Conservation (phyloP, 2,888 invertebrate species). For the Spialia ferax region DNA sequence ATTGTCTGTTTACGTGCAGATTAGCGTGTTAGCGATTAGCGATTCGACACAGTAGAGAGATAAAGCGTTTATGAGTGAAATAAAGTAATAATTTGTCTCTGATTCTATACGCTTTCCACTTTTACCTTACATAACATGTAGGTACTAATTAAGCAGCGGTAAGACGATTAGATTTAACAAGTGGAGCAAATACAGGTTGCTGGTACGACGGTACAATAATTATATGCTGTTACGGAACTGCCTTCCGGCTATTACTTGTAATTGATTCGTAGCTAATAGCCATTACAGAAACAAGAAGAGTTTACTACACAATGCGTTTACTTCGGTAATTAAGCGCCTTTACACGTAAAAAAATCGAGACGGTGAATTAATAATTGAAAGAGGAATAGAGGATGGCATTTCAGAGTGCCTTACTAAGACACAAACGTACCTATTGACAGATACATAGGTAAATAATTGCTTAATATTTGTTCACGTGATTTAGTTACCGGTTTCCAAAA, state of each 20-base stretch:
- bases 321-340: neutral
- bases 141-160: slow-evolving; percentile 13
- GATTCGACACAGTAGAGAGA: no score
- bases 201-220: slow-evolving; percentile 5
- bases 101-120: slow-evolving; percentile 6
- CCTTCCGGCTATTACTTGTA: slow-evolving; percentile 30
- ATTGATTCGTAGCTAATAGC: slow-evolving; percentile 17
- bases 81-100: neutral
- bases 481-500: no score
- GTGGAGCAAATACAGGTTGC: slow-evolving; percentile 15
- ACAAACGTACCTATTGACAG: no score
- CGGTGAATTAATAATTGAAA: neutral
- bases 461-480: no score
- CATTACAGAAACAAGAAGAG: slow-evolving; percentile 10
- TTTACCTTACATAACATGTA: slow-evolving; percentile 5
- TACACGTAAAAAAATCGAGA: neutral
- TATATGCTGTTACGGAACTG: slow-evolving; percentile 16
- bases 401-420: no score
- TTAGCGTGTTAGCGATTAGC: no score
- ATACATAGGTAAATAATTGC: no score
- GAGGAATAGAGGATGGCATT: neutral
- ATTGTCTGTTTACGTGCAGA: no score
- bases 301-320: neutral
- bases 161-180: slow-evolving; percentile 22
- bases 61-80: neutral